Evolutionary conservation across 2,888 invertebrate species (phyloP), one percentile per base, ranked within the genome.

Genomic region (Ectemnius continuus): DNA sequence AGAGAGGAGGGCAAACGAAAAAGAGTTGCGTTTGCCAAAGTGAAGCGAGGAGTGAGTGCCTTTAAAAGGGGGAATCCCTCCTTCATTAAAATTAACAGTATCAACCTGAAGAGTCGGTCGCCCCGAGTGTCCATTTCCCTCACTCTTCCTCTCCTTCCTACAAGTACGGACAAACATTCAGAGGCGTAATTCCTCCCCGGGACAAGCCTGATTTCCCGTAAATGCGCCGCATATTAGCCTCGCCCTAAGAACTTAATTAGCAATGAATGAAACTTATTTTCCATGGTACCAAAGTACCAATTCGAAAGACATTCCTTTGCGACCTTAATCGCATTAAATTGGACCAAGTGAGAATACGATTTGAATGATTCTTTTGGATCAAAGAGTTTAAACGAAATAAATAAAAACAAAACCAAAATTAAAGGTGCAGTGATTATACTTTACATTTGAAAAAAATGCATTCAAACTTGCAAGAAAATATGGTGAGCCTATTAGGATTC

Each of bases 21-120:
- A 73, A 78, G 80, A 79, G 79, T 83, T 80, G 80, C 81, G 76
- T 80, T 60, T 76, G 36, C 73, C 74, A 79, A 80, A 80, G 82
- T 84, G 80, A 82, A 82, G 66, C 65, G 63, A 68, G 75, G 47
- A 14, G 47, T 14, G 52, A 52, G 52, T 18, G 59, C 67, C 73
- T 83, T 81, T 79, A 76, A 82, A 76, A 75, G 71, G 74, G 67
- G 62, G 58, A 64, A 70, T 71, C 61, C 45, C 69, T 70, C 71
- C 65, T 79, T 79, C 76, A 73, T 82, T 82, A 83, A 82, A 81
- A 80, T 75, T 76, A 78, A 70, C 70, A 61, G 68, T 52, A 64
- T 61, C 67, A 70, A 59, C 73, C 62, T 67, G 71, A 67, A 72
- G 73, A 67, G 60, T 70, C 69, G 63, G 69, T 66, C 68, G 73